A percentile compares a stretch with the other conserved stretches of the same genome.
Conservation (phyloP, 1,140 invertebrate species). For the Drosophila subpulchrella region DNA sequence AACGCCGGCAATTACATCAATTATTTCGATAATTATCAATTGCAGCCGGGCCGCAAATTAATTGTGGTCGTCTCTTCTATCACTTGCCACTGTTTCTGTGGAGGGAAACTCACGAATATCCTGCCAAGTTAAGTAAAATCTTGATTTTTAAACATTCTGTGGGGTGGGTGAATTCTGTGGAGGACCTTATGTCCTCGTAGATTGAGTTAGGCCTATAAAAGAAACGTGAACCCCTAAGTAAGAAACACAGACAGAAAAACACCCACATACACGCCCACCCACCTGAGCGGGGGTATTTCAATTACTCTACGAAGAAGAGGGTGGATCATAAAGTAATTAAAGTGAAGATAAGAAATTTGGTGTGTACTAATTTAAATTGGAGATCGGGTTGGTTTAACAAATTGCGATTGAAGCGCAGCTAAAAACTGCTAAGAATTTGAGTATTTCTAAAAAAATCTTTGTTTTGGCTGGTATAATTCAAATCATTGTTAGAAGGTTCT, state of each 20-base stretch:
- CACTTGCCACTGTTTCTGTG: not conserved
- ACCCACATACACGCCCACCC: conserved; percentile 9
- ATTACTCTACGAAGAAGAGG: too few species aligned
- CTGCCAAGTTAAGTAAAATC: conserved; percentile 10
- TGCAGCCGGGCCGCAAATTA: conserved; percentile 38
- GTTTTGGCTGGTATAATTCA: too few species aligned
- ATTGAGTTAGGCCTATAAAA: conserved; percentile 81
- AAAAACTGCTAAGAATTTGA: too few species aligned
- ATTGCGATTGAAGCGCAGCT: too few species aligned
- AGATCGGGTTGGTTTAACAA: too few species aligned
- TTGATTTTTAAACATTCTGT: not conserved
- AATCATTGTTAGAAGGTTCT: too few species aligned
- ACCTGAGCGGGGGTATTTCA: conserved; percentile 64
- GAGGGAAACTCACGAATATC: not conserved
- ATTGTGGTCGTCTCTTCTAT: conserved; percentile 9
- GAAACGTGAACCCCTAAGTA: conserved; percentile 70
- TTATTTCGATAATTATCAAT: conserved; percentile 53
- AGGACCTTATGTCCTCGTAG: conserved; percentile 32
- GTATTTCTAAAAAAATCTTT: too few species aligned
- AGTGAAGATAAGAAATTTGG: not conserved
- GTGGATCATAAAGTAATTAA: not conserved
- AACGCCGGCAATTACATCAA: conserved; percentile 50
- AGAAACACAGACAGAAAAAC: conserved; percentile 11
- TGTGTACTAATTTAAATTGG: too few species aligned
- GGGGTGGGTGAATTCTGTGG: too few species aligned